These are phyloP conservation scores for Plotosus lineatus DNA, from an alignment of 2,113 vertebrate species.

Conservation along the genomic window DNA sequence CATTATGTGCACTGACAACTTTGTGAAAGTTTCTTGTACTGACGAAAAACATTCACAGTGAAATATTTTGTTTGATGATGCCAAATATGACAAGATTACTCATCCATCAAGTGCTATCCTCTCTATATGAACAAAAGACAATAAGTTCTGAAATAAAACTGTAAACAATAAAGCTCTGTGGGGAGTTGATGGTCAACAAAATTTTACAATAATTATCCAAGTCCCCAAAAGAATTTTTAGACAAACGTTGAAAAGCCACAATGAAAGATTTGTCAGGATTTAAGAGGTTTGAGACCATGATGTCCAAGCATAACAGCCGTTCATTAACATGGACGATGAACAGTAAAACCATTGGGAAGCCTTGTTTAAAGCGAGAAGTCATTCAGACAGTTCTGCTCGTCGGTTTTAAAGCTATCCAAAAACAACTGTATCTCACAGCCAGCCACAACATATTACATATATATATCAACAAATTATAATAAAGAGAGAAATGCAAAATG, in stretches of 20 bases:
- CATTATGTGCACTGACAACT: not conserved
- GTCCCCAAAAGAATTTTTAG: not conserved
- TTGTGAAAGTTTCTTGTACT: not conserved
- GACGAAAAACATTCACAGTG: constrained; percentile 36
- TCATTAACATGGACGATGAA: not conserved
- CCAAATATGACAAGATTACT: not conserved
- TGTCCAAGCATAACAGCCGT: not conserved
- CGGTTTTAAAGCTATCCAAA: constrained; percentile 7
- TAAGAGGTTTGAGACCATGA: too few species aligned
- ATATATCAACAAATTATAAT: not conserved
- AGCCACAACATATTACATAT: not conserved
- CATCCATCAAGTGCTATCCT: not conserved
- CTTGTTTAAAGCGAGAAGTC: not conserved
- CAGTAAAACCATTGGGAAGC: not conserved
- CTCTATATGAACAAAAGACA: not conserved
- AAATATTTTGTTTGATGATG: constrained; percentile 6
- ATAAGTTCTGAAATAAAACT: not conserved
- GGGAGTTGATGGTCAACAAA: not conserved
- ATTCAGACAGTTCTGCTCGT: not conserved
- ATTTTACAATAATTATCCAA: not conserved
- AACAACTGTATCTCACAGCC: not conserved
- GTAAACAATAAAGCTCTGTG: not conserved
- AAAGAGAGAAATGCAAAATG: not conserved
- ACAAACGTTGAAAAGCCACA: not conserved
- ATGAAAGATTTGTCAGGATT: not conserved